Conservation (phyloP, 30 jellyfish, hydroid and myxozoan species). For the Catostylus mosaicus region DNA sequence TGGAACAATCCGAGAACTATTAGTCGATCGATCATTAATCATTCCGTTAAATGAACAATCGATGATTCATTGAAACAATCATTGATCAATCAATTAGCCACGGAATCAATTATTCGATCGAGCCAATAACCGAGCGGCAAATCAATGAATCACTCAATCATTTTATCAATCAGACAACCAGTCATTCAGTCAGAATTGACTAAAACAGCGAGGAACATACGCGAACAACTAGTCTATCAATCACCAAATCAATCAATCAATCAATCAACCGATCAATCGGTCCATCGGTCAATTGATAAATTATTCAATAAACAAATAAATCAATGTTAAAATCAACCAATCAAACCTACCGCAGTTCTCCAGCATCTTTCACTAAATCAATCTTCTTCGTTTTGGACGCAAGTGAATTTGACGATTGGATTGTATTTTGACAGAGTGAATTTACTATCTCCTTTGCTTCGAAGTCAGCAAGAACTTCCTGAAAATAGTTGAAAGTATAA, state of each 20-base stretch:
- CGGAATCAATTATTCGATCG: background rate
- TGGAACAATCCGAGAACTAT: too few species aligned
- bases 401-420: constrained; percentile 23
- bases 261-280: background rate
- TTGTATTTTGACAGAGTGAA: constrained; percentile 43
- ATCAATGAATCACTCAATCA: background rate
- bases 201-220: too few species aligned
- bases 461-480: constrained; percentile 34
- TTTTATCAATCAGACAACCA: background rate
- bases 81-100: background rate
- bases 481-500: background rate
- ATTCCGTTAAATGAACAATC: background rate
- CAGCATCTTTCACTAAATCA: constrained; percentile 57
- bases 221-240: background rate
- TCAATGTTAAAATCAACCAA: background rate
- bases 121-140: background rate
- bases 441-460: constrained; percentile 19
- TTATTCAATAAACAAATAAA: background rate
- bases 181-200: background rate
- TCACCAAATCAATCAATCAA: too few species aligned
- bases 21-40: too few species aligned
- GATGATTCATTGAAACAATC: background rate
- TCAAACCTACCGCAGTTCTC: constrained; percentile 47
- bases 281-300: background rate
- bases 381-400: constrained; percentile 20